Evolutionary conservation across 2,888 invertebrate genomes (phyloP).

Genomic region (Drosophila meridiana): DNA sequence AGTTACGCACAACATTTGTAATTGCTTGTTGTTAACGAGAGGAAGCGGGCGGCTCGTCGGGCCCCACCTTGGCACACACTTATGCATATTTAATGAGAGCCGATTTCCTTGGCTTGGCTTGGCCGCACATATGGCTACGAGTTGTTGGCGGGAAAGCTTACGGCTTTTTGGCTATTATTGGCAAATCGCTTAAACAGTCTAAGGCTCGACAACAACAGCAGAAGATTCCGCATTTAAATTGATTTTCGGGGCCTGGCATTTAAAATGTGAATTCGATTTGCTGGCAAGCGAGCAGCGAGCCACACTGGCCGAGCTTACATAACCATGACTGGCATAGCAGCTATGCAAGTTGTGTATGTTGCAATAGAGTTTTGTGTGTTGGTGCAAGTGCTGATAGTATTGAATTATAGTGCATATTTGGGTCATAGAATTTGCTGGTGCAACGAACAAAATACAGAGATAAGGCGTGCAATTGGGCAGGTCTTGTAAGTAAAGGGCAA

Average conservation of each 20-base stretch:
- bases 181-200: conserved; percentile 50
- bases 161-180: conserved; percentile 66
- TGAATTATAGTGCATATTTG: conserved; percentile 35
- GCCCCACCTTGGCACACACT: conserved; percentile 17
- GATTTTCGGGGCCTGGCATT: conserved; percentile 59
- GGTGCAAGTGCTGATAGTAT: conserved; percentile 28
- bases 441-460: conserved; percentile 48
- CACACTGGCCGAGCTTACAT: conserved; percentile 11
- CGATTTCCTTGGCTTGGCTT: conserved; percentile 7
- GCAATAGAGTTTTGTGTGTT: not conserved
- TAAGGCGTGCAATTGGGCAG: conserved; percentile 35
- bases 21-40: conserved; percentile 74
- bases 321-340: conserved; percentile 28
- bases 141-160: conserved; percentile 51
- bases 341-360: conserved; percentile 6
- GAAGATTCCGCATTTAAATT: conserved; percentile 44
- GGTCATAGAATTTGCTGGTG: conserved; percentile 56
- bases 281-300: conserved; percentile 4
- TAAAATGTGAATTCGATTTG: conserved; percentile 51
- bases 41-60: conserved; percentile 48
- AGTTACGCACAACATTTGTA: conserved; percentile 73
- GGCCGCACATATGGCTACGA: conserved; percentile 53
- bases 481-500: conserved; percentile 18
- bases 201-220: conserved; percentile 19
- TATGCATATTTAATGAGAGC: conserved; percentile 73